Evolutionary conservation across 1,140 invertebrate species (phyloP).

Genomic region (Nephila pilipes): DNA sequence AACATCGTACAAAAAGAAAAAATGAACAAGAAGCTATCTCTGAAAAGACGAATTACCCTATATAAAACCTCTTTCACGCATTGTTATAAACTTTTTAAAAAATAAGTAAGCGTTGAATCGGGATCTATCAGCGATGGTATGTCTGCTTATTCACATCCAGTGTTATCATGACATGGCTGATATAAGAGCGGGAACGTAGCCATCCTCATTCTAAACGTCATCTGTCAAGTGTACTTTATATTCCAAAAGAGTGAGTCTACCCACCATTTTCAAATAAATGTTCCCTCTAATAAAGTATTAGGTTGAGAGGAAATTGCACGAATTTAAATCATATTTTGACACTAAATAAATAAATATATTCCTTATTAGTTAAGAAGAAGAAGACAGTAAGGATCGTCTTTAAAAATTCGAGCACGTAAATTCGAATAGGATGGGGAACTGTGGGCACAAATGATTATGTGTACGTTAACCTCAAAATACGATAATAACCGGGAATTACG

Average conservation of each 20-base stretch:
- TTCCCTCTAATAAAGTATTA: conserved; percentile 18
- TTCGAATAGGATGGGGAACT: conserved; percentile 9
- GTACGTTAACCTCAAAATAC: conserved; percentile 57
- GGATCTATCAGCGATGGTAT: background rate
- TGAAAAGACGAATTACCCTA: background rate
- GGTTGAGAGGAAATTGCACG: conserved; percentile 10
- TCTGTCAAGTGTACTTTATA: background rate
- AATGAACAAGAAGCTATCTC: no score
- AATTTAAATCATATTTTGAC: conserved; percentile 38
- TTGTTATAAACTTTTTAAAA: conserved; percentile 9
- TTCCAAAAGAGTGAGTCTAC: background rate
- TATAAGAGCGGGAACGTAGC: background rate
- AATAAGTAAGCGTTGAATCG: background rate
- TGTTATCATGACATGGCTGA: no score
- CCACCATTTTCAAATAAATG: conserved; percentile 27
- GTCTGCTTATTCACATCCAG: no score
- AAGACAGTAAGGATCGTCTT: conserved; percentile 2
- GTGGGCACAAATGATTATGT: conserved; percentile 50
- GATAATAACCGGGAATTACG: conserved; percentile 54
- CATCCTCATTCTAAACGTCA: background rate
- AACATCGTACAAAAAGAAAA: no score
- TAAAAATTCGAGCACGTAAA: conserved; percentile 22
- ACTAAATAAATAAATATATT: background rate
- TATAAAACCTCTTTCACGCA: background rate
- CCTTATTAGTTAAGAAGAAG: background rate